Evolutionary conservation across 2,113 vertebrate species (phyloP).

Genomic region (Trematocara zebra): DNA sequence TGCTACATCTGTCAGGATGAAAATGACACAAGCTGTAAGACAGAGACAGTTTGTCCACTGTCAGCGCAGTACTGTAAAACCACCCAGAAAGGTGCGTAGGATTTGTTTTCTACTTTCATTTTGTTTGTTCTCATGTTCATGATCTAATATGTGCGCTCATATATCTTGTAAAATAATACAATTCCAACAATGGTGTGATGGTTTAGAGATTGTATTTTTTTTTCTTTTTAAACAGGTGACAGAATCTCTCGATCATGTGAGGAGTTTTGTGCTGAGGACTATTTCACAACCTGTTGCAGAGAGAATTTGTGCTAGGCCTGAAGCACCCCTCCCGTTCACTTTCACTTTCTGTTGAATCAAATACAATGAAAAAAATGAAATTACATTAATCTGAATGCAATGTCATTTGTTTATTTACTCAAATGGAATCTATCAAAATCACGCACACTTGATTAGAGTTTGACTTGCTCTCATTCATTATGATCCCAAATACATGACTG

Average conservation of each 20-base stretch:
- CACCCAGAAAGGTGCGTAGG: neutral
- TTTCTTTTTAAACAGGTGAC: neutral
- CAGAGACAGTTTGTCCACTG: neutral
- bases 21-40: neutral
- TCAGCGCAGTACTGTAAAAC: constrained; percentile 29
- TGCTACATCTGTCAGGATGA: constrained; percentile 38
- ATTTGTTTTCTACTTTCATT: neutral
- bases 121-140: neutral
- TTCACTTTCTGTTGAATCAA: neutral
- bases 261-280: neutral
- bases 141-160: neutral
- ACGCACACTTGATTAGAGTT: neutral
- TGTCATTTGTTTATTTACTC: neutral
- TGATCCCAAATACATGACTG: neutral
- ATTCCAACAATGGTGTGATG: neutral
- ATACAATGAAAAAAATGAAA: neutral
- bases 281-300: constrained; percentile 26
- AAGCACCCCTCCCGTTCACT: neutral
- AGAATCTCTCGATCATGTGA: constrained; percentile 6
- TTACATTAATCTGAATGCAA: neutral
- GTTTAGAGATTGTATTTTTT: neutral
- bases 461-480: neutral
- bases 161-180: neutral
- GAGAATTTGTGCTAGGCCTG: constrained; percentile 15
- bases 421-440: neutral